A percentile compares a stretch with the other conserved stretches of the same genome.
These are phyloP conservation scores for Latheticus oryzae DNA, from an alignment of 2,888 invertebrate species.

Conservation along the genomic window DNA sequence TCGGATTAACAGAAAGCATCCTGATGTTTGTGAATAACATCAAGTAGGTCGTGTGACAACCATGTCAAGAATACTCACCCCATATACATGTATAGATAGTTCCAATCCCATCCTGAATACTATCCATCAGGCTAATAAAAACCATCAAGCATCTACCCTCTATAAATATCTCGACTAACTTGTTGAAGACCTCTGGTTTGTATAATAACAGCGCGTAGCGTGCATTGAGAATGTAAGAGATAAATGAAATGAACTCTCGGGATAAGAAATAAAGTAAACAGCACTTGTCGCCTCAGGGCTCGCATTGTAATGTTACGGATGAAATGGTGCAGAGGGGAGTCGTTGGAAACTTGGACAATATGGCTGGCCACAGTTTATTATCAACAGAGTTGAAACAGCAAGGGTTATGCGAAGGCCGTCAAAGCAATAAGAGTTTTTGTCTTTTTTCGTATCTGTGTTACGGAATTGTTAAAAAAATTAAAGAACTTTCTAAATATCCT, in stretches of 20 bases:
- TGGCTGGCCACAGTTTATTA: slow-evolving; percentile 54
- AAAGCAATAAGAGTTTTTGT: no score
- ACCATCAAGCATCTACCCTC: slow-evolving; percentile 17
- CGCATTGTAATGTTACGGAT: slow-evolving; percentile 60
- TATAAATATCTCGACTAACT: slow-evolving; percentile 2
- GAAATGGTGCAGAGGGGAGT: slow-evolving; percentile 45
- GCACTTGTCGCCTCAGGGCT: slow-evolving; percentile 61
- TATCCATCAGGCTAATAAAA: slow-evolving; percentile 22
- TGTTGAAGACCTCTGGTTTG: slow-evolving; percentile 29
- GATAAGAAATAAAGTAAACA: slow-evolving; percentile 65
- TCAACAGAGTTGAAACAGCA: slow-evolving; percentile 43
- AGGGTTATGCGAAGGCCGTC: no score
- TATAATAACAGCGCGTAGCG: slow-evolving; percentile 36
- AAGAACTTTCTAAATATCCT: no score
- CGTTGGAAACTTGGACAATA: slow-evolving; percentile 50
- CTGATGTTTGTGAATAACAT: slow-evolving; percentile 42
- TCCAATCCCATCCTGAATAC: slow-evolving; percentile 17
- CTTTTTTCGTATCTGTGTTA: no score
- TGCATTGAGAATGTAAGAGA: slow-evolving; percentile 49
- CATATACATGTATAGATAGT: slow-evolving; percentile 29
- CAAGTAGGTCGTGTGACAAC: slow-evolving; percentile 43
- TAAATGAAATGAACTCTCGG: slow-evolving; percentile 60
- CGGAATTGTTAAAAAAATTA: no score
- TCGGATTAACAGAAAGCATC: slow-evolving; percentile 34
- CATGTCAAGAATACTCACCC: slow-evolving; percentile 37